phyloP scores from a whole-genome alignment of 2,888 invertebrate species.

The Muschampia plurimacula region DNA sequence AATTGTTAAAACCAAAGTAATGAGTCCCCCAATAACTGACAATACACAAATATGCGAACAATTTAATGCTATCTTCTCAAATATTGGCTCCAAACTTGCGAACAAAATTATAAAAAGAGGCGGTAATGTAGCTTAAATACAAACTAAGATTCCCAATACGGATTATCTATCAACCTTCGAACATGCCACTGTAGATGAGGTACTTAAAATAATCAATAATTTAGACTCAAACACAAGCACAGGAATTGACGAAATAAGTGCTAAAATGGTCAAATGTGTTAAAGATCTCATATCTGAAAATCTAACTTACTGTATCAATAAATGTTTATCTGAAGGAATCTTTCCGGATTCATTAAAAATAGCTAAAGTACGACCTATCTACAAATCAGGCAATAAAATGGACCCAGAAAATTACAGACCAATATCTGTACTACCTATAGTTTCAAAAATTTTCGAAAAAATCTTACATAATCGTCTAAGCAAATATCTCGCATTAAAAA shows the following conservation, averaged over 20 bases:
- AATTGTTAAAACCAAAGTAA: slow-evolving; percentile 34
- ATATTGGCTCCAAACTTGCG: background rate
- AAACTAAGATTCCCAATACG: too few species aligned
- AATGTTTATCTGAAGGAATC: background rate
- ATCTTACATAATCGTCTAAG: background rate
- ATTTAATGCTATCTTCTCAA: background rate
- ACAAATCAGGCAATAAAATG: background rate
- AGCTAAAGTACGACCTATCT: background rate
- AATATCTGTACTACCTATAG: background rate
- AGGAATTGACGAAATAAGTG: background rate
- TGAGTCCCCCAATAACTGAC: slow-evolving; percentile 11
- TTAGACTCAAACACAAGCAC: background rate
- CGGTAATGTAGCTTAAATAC: background rate
- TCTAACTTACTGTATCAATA: background rate
- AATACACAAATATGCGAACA: background rate
- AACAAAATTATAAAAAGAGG: background rate
- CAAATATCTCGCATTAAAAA: background rate
- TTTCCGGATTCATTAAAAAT: background rate
- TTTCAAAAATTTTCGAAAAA: slow-evolving; percentile 9
- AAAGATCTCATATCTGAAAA: background rate
- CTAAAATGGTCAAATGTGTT: background rate
- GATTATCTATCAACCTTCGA: too few species aligned
- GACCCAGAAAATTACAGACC: background rate
- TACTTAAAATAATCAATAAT: too few species aligned
- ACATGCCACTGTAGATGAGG: too few species aligned